Evolutionary conservation across 2,797 vertebrate species (phyloP), one percentile per base, ranked within the genome.

Genomic region (Echiichthys vipera): DNA sequence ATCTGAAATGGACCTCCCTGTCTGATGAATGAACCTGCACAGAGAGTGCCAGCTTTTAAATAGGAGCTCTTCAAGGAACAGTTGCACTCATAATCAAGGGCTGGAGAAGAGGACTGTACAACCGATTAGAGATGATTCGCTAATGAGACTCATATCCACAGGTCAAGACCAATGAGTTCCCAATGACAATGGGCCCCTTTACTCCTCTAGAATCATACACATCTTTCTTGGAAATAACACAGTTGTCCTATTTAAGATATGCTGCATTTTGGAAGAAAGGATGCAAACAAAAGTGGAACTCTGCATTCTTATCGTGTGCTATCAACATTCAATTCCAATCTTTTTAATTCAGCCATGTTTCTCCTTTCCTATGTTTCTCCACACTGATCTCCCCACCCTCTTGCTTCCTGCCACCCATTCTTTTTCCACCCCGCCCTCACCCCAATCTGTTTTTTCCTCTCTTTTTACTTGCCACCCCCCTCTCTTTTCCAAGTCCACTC

Each of bases 1-100:
- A 39, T 81, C 66, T 67, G 65, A 67, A 15, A 49, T 7, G 65
- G 83, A 88, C 82, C 85, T 80, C 84, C 81, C 70, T 65, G 78
- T 54, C 13, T 55, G 74, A 84, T 62, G 68, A 76, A 76, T 65
- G 61, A 70, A 71, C n/a, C 64, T 43, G 40, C 8, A 36, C 58
- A 42, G 22, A 30, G 32, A 74, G 63, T 27, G 15, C 56, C 58
- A 68, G 43, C 47, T 61, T 37, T 67, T 36, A 57, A 65, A 71
- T 47, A 46, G 62, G 54, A 84, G 43, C 71, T 70, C 57, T 71
- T 53, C n/a, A 14, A 67, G 46, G 51, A 70, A 47, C 40, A 77
- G 68, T 25, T 65, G 12, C 51, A 30, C 70, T 72, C 29, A 54
- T 64, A 73, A 84, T 78, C 47, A 77, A 71, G 64, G 46, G 59